Evolutionary conservation across 2,797 vertebrate species (phyloP).

Genomic region (Coilia nasus): DNA sequence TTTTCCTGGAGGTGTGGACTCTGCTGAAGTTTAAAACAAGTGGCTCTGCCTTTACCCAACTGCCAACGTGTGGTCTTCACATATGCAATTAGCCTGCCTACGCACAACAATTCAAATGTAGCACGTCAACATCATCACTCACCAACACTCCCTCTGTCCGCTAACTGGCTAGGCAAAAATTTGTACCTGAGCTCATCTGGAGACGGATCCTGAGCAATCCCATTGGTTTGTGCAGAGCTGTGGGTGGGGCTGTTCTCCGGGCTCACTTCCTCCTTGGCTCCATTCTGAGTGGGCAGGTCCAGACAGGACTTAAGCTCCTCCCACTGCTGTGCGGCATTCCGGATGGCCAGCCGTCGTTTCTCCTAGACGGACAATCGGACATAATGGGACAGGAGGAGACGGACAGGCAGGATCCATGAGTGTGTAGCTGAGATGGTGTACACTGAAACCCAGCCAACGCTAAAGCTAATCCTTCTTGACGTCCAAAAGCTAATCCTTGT

Average conservation of each 20-base stretch:
- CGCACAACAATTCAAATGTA: no score
- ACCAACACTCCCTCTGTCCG: no score
- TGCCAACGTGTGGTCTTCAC: no score
- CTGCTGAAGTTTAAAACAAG: no score
- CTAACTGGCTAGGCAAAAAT: no score
- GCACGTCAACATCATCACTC: no score
- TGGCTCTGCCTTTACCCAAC: no score
- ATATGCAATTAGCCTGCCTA: no score
- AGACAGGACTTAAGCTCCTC: slow-evolving; percentile 76
- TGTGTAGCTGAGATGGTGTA: background rate
- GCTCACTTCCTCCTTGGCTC: slow-evolving; percentile 79
- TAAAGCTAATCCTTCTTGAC: background rate
- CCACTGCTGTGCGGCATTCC: slow-evolving; percentile 91
- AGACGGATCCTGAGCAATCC: slow-evolving; percentile 77
- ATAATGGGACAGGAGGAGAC: background rate
- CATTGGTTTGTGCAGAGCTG: slow-evolving; percentile 80
- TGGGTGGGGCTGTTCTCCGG: slow-evolving; percentile 80
- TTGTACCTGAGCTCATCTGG: slow-evolving; percentile 88
- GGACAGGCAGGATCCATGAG: background rate
- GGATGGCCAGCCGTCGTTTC: slow-evolving; percentile 90
- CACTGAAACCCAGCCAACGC: background rate
- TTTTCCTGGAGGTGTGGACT: no score
- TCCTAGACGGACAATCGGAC: slow-evolving; percentile 74
- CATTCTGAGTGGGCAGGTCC: slow-evolving; percentile 77
- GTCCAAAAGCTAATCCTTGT: background rate